A percentile compares a stretch with the other conserved stretches of the same genome.
These are phyloP conservation scores for Sapayoa aenigma DNA, from an alignment of 2,113 vertebrate species.

Conservation along the genomic window DNA sequence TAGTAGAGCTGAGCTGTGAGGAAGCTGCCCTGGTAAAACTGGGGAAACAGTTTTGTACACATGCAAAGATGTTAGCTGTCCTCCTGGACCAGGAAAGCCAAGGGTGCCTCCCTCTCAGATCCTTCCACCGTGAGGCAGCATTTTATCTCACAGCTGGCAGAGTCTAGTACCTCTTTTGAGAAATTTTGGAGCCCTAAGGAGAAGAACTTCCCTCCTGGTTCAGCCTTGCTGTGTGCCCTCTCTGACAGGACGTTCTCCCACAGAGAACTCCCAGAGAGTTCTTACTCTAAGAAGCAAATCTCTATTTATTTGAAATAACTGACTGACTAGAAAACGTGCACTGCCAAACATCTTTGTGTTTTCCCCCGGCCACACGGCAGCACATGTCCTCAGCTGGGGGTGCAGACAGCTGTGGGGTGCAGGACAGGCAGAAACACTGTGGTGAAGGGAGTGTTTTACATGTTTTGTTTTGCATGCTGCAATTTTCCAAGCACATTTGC, in stretches of 20 bases:
- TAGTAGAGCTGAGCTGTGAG: too few relatives aligned
- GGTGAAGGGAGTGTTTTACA: neutral
- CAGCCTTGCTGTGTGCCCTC: neutral
- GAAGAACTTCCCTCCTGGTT: neutral
- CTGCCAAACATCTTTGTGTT: neutral
- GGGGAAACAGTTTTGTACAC: neutral
- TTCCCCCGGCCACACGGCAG: neutral
- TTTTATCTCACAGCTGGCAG: neutral
- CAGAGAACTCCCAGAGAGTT: neutral
- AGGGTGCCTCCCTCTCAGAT: neutral
- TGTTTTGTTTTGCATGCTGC: neutral
- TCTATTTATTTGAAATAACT: neutral
- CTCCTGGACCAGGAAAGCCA: neutral
- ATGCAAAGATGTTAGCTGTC: neutral
- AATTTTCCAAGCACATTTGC: conserved; percentile 18
- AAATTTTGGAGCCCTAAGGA: neutral
- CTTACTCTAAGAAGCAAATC: neutral
- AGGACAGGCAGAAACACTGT: neutral
- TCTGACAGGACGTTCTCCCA: neutral
- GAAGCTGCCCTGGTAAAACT: neutral
- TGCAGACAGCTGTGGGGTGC: neutral
- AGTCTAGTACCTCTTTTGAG: neutral
- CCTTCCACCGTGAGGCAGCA: neutral
- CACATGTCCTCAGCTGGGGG: neutral
- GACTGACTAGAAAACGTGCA: fast-evolving